Evolutionary conservation across 2,888 invertebrate species (phyloP), one percentile per base, ranked within the genome.

Genomic region (Lissonota sp.): DNA sequence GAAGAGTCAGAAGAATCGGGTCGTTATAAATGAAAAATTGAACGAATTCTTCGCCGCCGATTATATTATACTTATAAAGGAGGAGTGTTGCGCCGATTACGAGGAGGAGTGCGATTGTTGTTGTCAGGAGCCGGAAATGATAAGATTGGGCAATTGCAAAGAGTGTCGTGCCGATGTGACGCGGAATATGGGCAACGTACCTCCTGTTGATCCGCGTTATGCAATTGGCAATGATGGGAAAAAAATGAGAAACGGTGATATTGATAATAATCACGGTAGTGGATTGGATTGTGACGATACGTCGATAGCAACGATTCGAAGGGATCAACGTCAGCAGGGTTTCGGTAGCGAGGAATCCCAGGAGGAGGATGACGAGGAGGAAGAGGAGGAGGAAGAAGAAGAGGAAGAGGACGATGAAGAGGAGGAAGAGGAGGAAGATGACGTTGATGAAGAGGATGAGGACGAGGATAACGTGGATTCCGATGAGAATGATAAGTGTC

Each of bases 31-130:
- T 91, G 98, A 98, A 93, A 97, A 96, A 89, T 95, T 96, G 71
- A 98, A 98, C 93, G 97, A 97, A 92, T 97, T 97, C 93, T 97
- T 98, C 92, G 98, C 98, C 88, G 97, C 98, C 69, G 97, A 98
- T 93, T 98, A 98, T 90, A 97, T 98, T 89, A 98, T 98, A 88
- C 94, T 97, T 83, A 97, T 98, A 84, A 95, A 97, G 80, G 97
- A 98, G 91, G 97, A 97, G 91, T 97, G 97, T 90, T 95, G 96
- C 88, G 96, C 96, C 90, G 97, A 97, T 78, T 97, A 97, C 88
- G 97, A 97, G 90, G 95, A 95, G 82, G 94, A 95, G 86, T 96
- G 95, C 91, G 95, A 95, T 76, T 94, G 94, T 66, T 93, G 94
- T 72, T 97, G 97, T 88, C 96, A 96, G 87, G 95, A 95, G 89